A percentile compares a stretch with the other conserved stretches of the same genome.
phyloP scores from a whole-genome alignment of 1,140 invertebrate genomes.

The Drosophila ercepeae region DNA sequence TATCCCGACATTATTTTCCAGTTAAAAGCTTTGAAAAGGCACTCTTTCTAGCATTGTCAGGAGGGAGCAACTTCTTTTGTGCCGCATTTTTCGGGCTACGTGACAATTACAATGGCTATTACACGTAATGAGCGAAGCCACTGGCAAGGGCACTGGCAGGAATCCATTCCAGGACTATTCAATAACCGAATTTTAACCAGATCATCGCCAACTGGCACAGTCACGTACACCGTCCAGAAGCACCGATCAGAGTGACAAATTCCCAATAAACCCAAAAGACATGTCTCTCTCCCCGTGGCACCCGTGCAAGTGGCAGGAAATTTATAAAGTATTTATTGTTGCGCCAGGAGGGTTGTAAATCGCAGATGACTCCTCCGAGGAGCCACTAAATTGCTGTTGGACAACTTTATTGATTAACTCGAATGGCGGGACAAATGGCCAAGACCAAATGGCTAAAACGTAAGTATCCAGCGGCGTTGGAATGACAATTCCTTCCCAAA shows the following conservation, averaged over 20 bases:
- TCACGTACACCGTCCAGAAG: constrained; percentile 7
- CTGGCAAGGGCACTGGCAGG: neutral
- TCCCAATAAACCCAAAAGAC: neutral
- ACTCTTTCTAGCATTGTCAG: neutral
- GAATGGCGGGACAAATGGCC: neutral
- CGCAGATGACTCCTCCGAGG: constrained; percentile 11
- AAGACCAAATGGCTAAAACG: neutral
- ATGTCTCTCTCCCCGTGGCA: neutral
- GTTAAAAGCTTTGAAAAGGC: neutral
- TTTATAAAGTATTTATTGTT: constrained; percentile 50
- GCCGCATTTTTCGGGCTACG: constrained; percentile 31
- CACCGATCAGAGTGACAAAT: neutral
- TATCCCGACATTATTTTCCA: neutral
- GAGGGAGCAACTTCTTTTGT: constrained; percentile 13
- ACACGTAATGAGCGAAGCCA: constrained; percentile 43
- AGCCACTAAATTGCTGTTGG: neutral
- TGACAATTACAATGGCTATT: constrained; percentile 61
- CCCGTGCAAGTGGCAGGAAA: constrained; percentile 1
- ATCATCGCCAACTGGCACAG: constrained; percentile 39
- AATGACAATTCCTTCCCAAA: neutral
- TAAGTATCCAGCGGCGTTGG: neutral
- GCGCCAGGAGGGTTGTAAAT: constrained; percentile 23
- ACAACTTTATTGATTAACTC: constrained; percentile 18
- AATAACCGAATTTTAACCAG: constrained; percentile 43
- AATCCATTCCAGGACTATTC: neutral